These are phyloP conservation scores for Drosophila cognata DNA, from an alignment of 2,888 invertebrate genomes.

Conservation along the genomic window DNA sequence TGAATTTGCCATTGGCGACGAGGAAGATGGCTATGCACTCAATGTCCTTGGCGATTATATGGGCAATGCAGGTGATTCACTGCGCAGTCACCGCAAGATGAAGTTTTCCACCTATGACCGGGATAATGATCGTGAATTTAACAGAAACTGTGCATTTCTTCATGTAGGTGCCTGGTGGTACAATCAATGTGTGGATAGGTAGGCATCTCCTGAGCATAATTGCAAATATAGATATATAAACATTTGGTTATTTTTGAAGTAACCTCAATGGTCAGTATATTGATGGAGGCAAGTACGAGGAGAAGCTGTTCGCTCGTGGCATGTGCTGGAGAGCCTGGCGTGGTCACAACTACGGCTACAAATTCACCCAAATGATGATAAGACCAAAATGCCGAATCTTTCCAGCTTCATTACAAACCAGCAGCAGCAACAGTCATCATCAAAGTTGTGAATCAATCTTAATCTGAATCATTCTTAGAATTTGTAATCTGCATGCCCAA, in stretches of 20 bases:
- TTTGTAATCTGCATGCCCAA: not conserved
- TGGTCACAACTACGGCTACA: slow-evolving; percentile 87
- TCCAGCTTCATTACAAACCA: slow-evolving; percentile 15
- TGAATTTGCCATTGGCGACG: slow-evolving; percentile 88
- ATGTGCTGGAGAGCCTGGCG: slow-evolving; percentile 90
- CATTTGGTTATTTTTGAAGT: slow-evolving; percentile 78
- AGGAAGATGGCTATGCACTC: slow-evolving; percentile 88
- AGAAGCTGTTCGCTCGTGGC: slow-evolving; percentile 85
- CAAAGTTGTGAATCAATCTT: slow-evolving; percentile 17
- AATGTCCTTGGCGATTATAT: slow-evolving; percentile 88
- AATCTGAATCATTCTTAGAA: not conserved
- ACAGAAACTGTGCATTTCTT: slow-evolving; percentile 88
- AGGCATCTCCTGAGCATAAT: not conserved
- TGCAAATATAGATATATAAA: not conserved
- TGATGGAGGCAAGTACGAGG: slow-evolving; percentile 84
- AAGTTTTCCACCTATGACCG: slow-evolving; percentile 89
- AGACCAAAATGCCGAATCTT: slow-evolving; percentile 80
- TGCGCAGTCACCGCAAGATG: slow-evolving; percentile 89
- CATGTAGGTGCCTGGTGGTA: slow-evolving; percentile 92
- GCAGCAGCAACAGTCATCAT: not conserved
- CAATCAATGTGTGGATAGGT: slow-evolving; percentile 89
- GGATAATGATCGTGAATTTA: slow-evolving; percentile 88
- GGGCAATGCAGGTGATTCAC: slow-evolving; percentile 89
- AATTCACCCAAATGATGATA: slow-evolving; percentile 88
- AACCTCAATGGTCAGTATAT: slow-evolving; percentile 88